phyloP scores from a whole-genome alignment of 2,113 vertebrate species.

The Oryzias curvinotus region DNA sequence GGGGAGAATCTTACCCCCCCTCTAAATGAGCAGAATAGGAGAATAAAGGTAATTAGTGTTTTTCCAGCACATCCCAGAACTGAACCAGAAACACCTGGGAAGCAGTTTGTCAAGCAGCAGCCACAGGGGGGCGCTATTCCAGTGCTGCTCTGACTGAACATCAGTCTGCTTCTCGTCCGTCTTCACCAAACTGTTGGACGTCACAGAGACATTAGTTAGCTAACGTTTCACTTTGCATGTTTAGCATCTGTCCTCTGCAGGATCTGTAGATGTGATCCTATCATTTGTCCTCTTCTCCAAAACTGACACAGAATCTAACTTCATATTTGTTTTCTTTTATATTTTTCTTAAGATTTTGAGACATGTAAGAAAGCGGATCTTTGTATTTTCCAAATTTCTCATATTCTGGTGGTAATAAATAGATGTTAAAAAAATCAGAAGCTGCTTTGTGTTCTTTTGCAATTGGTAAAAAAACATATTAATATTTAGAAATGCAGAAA shows the following conservation, averaged over 20 bases:
- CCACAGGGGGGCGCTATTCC: conserved; percentile 64
- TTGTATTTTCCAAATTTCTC: conserved; percentile 86
- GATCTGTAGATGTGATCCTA: conserved; percentile 52
- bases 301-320: conserved; percentile 75
- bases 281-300: conserved; percentile 65
- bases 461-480: neutral
- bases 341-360: conserved; percentile 80
- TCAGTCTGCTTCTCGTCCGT: too few species aligned
- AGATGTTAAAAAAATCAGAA: conserved; percentile 60
- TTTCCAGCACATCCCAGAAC: conserved; percentile 35
- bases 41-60: conserved; percentile 11
- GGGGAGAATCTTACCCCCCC: conserved; percentile 45
- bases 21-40: conserved; percentile 36
- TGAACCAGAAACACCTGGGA: conserved; percentile 32
- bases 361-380: conserved; percentile 81
- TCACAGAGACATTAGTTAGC: conserved; percentile 45
- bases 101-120: conserved; percentile 48
- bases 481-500: too few species aligned
- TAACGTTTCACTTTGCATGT: conserved; percentile 56
- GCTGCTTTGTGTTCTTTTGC: neutral
- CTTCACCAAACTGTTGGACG: neutral
- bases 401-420: conserved; percentile 85
- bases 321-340: conserved; percentile 78
- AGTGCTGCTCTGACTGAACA: conserved; percentile 29
- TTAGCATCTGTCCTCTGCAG: conserved; percentile 51